These are phyloP conservation scores for Dioctria linearis DNA, from an alignment of 2,888 invertebrate species.

Conservation along the genomic window DNA sequence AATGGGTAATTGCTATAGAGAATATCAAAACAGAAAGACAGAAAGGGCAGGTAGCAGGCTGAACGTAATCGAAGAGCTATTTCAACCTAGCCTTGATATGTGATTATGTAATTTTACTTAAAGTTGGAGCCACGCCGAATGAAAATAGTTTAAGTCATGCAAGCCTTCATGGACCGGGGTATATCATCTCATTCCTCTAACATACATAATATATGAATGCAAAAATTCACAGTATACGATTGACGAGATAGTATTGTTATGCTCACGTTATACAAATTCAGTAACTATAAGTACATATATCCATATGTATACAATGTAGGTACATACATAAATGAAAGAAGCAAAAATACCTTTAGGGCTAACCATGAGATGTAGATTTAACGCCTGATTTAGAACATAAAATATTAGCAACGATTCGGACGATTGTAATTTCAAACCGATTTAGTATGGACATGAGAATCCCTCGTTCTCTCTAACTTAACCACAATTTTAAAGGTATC, in stretches of 20 bases:
- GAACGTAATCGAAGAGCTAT: slow-evolving; percentile 21
- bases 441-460: slow-evolving; percentile 31
- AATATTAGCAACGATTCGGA: slow-evolving; percentile 37
- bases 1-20: slow-evolving; percentile 29
- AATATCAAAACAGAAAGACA: slow-evolving; percentile 20
- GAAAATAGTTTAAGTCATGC: slow-evolving; percentile 12
- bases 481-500: neutral
- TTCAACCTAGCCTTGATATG: slow-evolving; percentile 23
- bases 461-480: neutral
- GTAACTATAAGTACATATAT: too few relatives aligned
- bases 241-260: neutral
- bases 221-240: slow-evolving; percentile 19
- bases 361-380: slow-evolving; percentile 47
- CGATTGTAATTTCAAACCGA: slow-evolving; percentile 35
- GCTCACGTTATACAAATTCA: neutral
- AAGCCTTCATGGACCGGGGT: neutral
- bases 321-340: neutral
- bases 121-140: neutral
- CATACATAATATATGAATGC: neutral
- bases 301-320: neutral
- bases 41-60: slow-evolving; percentile 40
- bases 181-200: slow-evolving; percentile 3
- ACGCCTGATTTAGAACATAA: slow-evolving; percentile 49
- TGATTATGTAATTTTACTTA: slow-evolving; percentile 46
- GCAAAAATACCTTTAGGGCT: slow-evolving; percentile 16